phyloP scores from a whole-genome alignment of 2,113 vertebrate species.

The Trematocara marginatum region DNA sequence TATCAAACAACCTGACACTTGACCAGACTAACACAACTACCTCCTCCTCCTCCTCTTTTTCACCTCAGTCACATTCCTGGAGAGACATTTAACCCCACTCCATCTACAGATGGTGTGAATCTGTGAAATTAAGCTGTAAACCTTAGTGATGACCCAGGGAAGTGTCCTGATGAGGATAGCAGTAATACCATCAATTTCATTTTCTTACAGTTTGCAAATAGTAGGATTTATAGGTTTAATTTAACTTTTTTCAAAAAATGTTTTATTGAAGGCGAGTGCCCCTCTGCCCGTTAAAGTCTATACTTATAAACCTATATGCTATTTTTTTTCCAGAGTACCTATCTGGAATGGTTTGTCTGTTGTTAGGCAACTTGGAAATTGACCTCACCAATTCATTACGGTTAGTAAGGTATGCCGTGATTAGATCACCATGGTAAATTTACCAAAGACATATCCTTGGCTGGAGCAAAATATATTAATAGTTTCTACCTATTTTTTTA shows the following conservation, averaged over 20 bases:
- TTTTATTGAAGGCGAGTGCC: not conserved
- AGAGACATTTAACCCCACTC: not conserved
- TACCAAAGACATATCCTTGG: not conserved
- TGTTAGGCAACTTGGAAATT: not conserved
- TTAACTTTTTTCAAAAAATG: rapidly evolving
- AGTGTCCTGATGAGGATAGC: not conserved
- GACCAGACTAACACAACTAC: not conserved
- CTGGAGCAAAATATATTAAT: not conserved
- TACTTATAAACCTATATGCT: not conserved
- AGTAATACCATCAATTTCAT: not conserved
- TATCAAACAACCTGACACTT: constrained; percentile 3
- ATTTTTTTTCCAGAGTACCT: not conserved
- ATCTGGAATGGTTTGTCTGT: not conserved
- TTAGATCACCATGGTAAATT: not conserved
- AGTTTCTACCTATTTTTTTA: not conserved
- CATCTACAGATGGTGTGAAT: not conserved
- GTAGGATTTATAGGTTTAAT: not conserved
- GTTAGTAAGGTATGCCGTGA: not conserved
- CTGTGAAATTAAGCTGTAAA: not conserved
- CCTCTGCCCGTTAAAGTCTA: not conserved
- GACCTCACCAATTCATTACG: not conserved
- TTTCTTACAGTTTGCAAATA: not conserved
- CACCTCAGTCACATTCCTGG: not conserved
- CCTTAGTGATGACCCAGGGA: not conserved
- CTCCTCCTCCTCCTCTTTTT: not conserved